Conservation (phyloP, 1,140 invertebrate species). For the Drosophila novamexicana region DNA sequence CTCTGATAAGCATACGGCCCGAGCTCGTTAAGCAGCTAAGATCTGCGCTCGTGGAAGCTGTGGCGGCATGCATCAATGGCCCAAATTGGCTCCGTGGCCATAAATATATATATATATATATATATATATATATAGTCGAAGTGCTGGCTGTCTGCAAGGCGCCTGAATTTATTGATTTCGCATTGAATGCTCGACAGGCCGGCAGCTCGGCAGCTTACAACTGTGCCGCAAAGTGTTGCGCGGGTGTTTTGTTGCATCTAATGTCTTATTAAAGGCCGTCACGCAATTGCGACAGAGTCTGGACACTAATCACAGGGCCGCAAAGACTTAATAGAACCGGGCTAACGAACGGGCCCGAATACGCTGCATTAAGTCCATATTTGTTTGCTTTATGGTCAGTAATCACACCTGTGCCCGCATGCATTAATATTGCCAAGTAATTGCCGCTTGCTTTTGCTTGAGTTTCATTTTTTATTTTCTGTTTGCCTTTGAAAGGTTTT, state of each 20-base stretch:
- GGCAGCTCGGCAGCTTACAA: constrained; percentile 7
- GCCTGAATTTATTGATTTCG: constrained; percentile 55
- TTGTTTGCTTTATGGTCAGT: neutral
- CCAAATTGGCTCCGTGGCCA: constrained; percentile 55
- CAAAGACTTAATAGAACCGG: constrained; percentile 54
- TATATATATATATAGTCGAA: constrained; percentile 14
- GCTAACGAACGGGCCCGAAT: constrained; percentile 19
- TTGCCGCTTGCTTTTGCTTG: constrained; percentile 10
- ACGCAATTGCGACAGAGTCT: constrained; percentile 44
- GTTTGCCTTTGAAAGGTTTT: constrained; percentile 35
- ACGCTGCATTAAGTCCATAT: constrained; percentile 6
- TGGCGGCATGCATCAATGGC: constrained; percentile 49
- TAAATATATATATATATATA: constrained; percentile 26
- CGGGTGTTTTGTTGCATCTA: constrained; percentile 34
- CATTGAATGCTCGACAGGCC: constrained; percentile 23
- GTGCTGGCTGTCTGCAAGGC: constrained; percentile 50
- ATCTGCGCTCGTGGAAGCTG: constrained; percentile 20
- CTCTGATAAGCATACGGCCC: constrained; percentile 41
- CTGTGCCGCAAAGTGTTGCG: constrained; percentile 21
- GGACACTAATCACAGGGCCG: constrained; percentile 72
- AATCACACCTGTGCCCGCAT: constrained; percentile 42
- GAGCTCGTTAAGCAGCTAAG: constrained; percentile 38
- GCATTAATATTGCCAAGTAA: constrained; percentile 25
- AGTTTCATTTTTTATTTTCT: constrained; percentile 14
- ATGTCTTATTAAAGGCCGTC: constrained; percentile 67